Conservation (phyloP, 2,888 invertebrate species). For the Xanthorhoe spadicearia region DNA sequence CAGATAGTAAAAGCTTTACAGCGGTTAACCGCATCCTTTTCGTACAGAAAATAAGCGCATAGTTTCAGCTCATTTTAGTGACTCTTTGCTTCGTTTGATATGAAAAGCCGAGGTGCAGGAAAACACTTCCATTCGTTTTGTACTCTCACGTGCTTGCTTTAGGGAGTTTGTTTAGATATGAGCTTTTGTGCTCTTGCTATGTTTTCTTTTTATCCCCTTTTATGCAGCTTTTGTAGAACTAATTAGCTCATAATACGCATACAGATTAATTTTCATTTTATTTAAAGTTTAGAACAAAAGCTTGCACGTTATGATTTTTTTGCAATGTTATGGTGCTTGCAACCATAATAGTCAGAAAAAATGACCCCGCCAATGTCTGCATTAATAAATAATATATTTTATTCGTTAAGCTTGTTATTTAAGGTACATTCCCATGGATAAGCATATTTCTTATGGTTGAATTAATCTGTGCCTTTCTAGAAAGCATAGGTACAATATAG, state of each 20-base stretch:
- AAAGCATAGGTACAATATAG: no score
- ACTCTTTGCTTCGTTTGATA: constrained; percentile 20
- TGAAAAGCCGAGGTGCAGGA: constrained; percentile 24
- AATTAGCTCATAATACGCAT: background rate
- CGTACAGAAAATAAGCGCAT: constrained; percentile 12
- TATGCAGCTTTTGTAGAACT: background rate
- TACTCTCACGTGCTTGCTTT: constrained; percentile 5
- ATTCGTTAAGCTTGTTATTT: no score
- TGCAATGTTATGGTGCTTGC: no score
- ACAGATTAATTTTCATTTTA: no score
- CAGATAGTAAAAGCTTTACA: constrained; percentile 32
- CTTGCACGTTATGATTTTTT: no score
- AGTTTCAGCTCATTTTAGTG: constrained; percentile 21
- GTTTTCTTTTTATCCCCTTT: background rate
- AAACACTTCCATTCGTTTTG: constrained; percentile 20
- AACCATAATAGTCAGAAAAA: no score
- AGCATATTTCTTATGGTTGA: no score
- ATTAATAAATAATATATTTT: no score
- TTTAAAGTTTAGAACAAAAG: no score
- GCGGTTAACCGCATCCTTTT: constrained; percentile 17
- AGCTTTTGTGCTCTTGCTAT: constrained; percentile 5
- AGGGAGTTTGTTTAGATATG: constrained; percentile 3
- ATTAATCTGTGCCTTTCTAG: no score
- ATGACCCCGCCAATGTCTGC: no score
- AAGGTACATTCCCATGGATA: no score